phyloP scores from a whole-genome alignment of 2,113 vertebrate genomes.

The Apeltes quadracus region DNA sequence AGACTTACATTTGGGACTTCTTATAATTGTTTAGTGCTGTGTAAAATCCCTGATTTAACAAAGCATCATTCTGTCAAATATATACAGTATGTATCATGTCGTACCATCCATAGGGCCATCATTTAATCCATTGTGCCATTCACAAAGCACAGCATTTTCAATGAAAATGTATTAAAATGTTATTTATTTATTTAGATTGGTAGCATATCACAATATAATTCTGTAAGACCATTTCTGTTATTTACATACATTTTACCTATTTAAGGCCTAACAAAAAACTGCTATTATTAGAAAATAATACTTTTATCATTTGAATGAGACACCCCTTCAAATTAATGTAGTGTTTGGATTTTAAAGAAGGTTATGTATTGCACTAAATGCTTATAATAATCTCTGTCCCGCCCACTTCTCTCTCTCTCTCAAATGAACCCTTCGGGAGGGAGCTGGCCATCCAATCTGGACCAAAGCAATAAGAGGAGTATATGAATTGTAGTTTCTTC shows the following conservation, averaged over 20 bases:
- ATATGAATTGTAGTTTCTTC: slow-evolving; percentile 14
- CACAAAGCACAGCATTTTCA: neutral
- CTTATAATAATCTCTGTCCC: slow-evolving; percentile 27
- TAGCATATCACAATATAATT: neutral
- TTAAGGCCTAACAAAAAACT: neutral
- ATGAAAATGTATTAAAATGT: no score
- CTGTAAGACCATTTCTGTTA: neutral
- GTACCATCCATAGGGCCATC: neutral
- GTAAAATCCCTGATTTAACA: no score
- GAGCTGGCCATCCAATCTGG: neutral
- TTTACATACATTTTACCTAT: neutral
- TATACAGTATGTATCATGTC: neutral
- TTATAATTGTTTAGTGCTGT: neutral
- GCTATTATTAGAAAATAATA: neutral
- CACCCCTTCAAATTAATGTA: slow-evolving; percentile 6
- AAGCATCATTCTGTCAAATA: neutral
- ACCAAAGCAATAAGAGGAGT: slow-evolving; percentile 23
- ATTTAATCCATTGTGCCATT: neutral
- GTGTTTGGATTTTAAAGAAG: slow-evolving; percentile 13
- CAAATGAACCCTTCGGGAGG: slow-evolving; percentile 1
- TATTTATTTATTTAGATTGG: no score
- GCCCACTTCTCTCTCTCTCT: neutral
- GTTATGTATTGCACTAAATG: neutral
- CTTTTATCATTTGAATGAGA: neutral
- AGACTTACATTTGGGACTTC: neutral